Evolutionary conservation across 2,797 vertebrate genomes (phyloP).

Genomic region (Vultur gryphus): DNA sequence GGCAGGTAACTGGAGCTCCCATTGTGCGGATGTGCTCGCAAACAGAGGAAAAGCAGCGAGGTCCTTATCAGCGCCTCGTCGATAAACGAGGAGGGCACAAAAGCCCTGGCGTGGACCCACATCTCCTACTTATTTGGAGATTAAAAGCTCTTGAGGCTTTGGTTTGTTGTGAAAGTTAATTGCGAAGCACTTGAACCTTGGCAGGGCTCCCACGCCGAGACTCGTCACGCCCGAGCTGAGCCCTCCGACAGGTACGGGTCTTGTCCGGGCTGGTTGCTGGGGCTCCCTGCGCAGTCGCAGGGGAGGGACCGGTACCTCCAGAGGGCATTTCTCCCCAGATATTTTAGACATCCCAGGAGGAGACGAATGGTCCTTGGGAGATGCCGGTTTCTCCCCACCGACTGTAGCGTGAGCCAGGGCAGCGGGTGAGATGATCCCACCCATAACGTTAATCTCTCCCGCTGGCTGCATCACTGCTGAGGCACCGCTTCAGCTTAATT

Average conservation of each 20-base stretch:
- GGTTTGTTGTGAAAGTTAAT: slow-evolving; percentile 48
- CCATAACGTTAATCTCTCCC: accelerated
- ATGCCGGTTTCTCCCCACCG: accelerated
- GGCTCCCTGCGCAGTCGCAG: neutral
- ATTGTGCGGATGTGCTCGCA: accelerated
- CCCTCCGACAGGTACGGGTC: neutral
- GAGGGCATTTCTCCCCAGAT: neutral
- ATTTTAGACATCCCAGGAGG: neutral
- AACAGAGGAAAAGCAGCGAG: neutral
- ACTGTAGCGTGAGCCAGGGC: neutral
- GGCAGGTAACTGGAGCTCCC: neutral
- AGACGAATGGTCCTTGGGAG: neutral
- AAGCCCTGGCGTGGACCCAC: neutral
- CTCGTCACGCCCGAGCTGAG: neutral
- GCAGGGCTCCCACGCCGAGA: neutral
- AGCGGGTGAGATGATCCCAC: neutral
- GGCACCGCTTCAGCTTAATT: accelerated
- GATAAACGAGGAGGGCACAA: neutral
- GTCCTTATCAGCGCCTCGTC: neutral
- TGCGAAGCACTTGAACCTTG: neutral
- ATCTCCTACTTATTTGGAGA: neutral
- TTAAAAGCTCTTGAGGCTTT: slow-evolving; percentile 26
- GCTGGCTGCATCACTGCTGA: neutral
- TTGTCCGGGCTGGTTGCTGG: neutral
- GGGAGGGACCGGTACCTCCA: neutral